Evolutionary conservation across 2,888 invertebrate genomes (phyloP).

Genomic region (Exocentrus adspersus): DNA sequence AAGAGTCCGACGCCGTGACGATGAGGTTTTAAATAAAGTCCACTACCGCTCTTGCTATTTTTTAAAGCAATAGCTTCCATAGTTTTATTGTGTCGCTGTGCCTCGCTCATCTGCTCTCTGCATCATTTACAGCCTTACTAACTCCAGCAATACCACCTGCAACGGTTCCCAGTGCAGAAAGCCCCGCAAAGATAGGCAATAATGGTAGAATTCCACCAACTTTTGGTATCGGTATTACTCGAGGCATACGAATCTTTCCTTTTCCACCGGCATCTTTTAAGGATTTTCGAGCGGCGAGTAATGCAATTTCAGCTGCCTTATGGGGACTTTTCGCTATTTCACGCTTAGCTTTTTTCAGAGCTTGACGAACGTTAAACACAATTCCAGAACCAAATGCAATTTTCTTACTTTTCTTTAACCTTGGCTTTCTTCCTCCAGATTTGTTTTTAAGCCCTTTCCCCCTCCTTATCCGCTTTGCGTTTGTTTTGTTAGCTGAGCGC

Average conservation of each 20-base stretch:
- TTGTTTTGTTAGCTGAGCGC: background rate
- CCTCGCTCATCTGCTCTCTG: slow-evolving; percentile 52
- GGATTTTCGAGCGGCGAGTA: background rate
- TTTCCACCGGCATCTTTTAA: background rate
- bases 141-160: slow-evolving; percentile 56
- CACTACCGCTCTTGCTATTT: slow-evolving; percentile 27
- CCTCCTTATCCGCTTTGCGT: background rate
- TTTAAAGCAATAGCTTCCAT: slow-evolving; percentile 58
- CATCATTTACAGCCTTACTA: slow-evolving; percentile 53
- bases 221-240: slow-evolving; percentile 12
- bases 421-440: no score
- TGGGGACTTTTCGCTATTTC: no score
- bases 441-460: background rate
- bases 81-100: slow-evolving; percentile 54
- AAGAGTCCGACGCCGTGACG: background rate
- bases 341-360: background rate
- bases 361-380: background rate
- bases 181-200: slow-evolving; percentile 56
- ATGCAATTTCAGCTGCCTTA: background rate
- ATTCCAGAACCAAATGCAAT: background rate
- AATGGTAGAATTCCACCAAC: slow-evolving; percentile 53
- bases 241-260: background rate
- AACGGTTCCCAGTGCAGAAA: slow-evolving; percentile 54
- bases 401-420: background rate
- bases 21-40: slow-evolving; percentile 45